Evolutionary conservation across 2,888 invertebrate genomes (phyloP), one percentile per base, ranked within the genome.

Genomic region (Agrochola circellaris): DNA sequence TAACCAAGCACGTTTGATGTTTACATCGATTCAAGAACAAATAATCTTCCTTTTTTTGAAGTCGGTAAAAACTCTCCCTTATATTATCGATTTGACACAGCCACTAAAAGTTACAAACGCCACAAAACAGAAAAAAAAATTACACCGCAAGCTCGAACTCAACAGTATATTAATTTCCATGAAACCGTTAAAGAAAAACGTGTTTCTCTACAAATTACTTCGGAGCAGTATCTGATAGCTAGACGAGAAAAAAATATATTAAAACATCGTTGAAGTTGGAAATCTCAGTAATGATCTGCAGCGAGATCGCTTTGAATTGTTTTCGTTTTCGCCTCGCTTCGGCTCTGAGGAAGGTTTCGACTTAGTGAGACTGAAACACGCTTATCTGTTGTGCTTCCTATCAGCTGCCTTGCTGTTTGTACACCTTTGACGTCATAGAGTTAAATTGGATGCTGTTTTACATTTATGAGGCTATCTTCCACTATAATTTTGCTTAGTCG

Each of bases 221-320:
- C 81, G 83, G 84, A 78, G 73, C 86, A 90, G 86, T 89, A 88
- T 91, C 91, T 89, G 92, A 92, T 91, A 91, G 89, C 87, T 80
- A 87, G 90, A 90, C 88, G 88, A 88, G 90, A 91, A 92, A 93
- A 81, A 92, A 91, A 92, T 15, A 83, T 77, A 85, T 91, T 92
- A 91, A 92, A 92, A 91, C 91, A 89, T 89, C 89, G 89, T 90
- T 87, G 88, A 90, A 91, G 91, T 91, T 92, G 90, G 89, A 93
- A 92, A 94, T 93, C 91, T 87, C 91, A 89, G 92, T 94, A 95
- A 94, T 94, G 94, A 94, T 94, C 93, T 93, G 90, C 90, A 87
- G 91, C 83, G 89, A 89, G 89, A 93, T 92, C 91, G 93, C 89
- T 91, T 90, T 91, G 91, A 92, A 94, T 94, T 94, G 93, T 95